phyloP scores from a whole-genome alignment of 1,140 invertebrate genomes.

The Trissolcus basalis region DNA sequence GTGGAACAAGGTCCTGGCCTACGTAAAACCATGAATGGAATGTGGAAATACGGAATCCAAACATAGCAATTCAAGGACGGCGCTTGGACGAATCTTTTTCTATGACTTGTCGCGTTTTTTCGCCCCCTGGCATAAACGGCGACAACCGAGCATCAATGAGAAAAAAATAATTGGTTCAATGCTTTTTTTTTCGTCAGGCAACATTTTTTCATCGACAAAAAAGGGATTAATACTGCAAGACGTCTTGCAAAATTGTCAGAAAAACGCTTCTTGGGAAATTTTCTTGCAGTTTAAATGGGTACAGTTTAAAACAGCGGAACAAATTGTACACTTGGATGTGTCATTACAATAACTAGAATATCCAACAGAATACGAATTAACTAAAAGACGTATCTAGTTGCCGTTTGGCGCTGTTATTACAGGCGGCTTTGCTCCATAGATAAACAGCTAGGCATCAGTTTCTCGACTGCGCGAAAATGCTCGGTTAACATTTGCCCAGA shows the following conservation, averaged over 20 bases:
- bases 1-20: constrained; percentile 66
- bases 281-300: no score
- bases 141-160: no score
- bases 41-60: constrained; percentile 52
- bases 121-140: no score
- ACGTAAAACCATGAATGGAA: constrained; percentile 61
- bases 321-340: constrained; percentile 29
- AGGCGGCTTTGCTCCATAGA: constrained; percentile 24
- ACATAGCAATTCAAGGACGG: constrained; percentile 43
- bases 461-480: constrained; percentile 29
- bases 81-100: not conserved
- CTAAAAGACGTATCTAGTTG: constrained; percentile 8
- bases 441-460: constrained; percentile 28
- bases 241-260: no score
- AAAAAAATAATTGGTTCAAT: no score
- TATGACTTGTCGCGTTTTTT: not conserved
- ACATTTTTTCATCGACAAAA: no score
- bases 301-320: not conserved
- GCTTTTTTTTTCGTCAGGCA: no score
- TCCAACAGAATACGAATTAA: constrained; percentile 30
- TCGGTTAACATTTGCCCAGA: constrained; percentile 19
- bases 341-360: constrained; percentile 50
- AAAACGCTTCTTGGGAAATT: no score
- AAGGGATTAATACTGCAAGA: no score
- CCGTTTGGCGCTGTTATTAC: constrained; percentile 32